phyloP scores from a whole-genome alignment of 2,888 invertebrate species.

The Synanthedon vespiformis region DNA sequence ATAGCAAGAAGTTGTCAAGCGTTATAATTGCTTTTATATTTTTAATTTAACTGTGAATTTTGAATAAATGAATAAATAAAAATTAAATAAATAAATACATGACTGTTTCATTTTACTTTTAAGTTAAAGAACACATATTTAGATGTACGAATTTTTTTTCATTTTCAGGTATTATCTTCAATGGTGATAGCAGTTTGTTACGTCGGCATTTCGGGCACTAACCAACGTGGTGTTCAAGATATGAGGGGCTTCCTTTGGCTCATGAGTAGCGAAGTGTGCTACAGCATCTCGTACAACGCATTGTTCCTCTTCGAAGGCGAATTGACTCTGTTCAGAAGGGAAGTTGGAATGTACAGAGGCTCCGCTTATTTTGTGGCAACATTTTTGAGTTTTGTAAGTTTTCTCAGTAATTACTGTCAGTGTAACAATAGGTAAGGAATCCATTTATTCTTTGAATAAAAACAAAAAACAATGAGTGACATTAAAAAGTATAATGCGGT shows the following conservation, averaged over 20 bases:
- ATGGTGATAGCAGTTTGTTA: slow-evolving; percentile 51
- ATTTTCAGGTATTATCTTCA: slow-evolving; percentile 43
- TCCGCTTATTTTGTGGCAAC: slow-evolving; percentile 52
- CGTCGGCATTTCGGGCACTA: slow-evolving; percentile 45
- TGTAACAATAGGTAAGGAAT: not conserved
- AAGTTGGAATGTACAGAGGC: slow-evolving; percentile 49
- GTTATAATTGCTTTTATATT: no score
- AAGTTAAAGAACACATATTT: no score
- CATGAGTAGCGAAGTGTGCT: slow-evolving; percentile 58
- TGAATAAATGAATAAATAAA: no score
- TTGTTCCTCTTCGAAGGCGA: slow-evolving; percentile 52
- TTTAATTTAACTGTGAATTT: no score
- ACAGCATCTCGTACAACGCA: slow-evolving; percentile 54
- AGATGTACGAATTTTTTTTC: no score
- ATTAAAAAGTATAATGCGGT: no score
- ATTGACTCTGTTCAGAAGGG: slow-evolving; percentile 50
- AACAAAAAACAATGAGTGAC: no score
- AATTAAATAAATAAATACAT: no score
- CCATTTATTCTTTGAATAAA: no score
- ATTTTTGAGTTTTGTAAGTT: slow-evolving; percentile 44
- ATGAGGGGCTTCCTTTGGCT: slow-evolving; percentile 61
- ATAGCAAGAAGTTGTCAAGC: no score
- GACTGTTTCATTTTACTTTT: no score
- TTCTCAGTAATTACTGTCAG: not conserved
- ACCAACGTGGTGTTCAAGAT: slow-evolving; percentile 59